Conservation (phyloP, 2,113 vertebrate genomes). For the Vombatus ursinus region DNA sequence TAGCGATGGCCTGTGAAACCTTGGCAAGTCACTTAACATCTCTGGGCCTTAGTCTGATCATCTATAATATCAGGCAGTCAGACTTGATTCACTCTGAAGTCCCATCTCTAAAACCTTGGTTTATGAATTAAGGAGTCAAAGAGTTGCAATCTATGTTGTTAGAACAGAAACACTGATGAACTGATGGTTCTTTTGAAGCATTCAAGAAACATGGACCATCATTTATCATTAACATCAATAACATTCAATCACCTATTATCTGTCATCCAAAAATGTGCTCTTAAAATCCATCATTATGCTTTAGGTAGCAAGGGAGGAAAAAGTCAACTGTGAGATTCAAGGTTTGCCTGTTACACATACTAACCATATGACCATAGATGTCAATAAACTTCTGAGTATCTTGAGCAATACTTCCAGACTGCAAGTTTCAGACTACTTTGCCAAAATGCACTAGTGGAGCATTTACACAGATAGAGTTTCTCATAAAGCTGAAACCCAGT, state of each 20-base stretch:
- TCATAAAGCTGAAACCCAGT: background rate
- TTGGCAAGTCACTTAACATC: background rate
- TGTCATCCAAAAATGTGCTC: background rate
- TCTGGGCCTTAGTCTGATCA: background rate
- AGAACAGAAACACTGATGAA: background rate
- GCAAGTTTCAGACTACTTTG: background rate
- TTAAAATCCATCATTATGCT: background rate
- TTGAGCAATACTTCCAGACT: background rate
- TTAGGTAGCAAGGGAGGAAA: background rate
- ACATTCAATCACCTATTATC: background rate
- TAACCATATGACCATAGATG: background rate
- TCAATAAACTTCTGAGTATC: background rate
- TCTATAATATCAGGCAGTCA: background rate
- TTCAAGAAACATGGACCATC: background rate
- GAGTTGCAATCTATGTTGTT: background rate
- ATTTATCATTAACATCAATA: background rate
- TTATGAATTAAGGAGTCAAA: background rate
- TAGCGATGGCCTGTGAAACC: background rate
- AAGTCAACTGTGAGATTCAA: too few species aligned
- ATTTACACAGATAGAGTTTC: background rate
- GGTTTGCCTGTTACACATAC: background rate
- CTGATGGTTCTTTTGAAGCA: background rate
- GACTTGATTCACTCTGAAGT: too few species aligned
- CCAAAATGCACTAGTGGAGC: background rate
- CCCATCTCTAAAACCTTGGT: background rate